Evolutionary conservation across 2,888 invertebrate species (phyloP), one percentile per base, ranked within the genome.

Genomic region (Eupithecia vulgata): DNA sequence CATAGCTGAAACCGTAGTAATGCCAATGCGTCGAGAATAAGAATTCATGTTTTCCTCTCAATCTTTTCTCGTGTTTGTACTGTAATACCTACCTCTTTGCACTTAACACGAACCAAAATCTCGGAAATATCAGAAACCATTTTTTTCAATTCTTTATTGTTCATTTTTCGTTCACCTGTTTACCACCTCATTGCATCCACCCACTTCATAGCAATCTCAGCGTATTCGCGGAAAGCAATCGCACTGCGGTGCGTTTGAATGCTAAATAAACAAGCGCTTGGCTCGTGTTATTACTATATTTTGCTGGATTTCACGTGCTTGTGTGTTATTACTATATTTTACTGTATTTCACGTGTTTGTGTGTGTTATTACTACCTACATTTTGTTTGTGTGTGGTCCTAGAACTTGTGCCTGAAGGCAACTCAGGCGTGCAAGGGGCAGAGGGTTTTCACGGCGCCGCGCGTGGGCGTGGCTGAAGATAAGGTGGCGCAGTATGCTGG

Each of bases 401-500:
- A 98, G 95, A 98, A 98, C 91, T 95, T 98, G 78, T 98, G 98
- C 90, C 95, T 98, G 85, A 97, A 98, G 92, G 96, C 97, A 73
- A 96, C 96, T 79, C 97, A 98, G 85, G 98, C 98, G 67, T 98
- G 98, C 93, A 98, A 98, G 90, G 96, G 96, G 59, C 97, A 96
- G 82, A 95, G 98, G 70, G 94, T 96, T 72, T 98, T 97, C 94
- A 96, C 97, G 79, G 96, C 96, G 74, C 98, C 98, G 12, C 95
- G 97, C 81, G 96, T 98, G 81, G 98, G 98, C 64, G 98, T 98
- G 12, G 97, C 98, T 2, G 98, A 98, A 81, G 98, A 98, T 88
- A 98, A 98, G 91, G 97, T 98, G 34, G 97, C 98, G 0, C 98
- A 98, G 87, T 98, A 98, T 88, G 98, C 98, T 0, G 97, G 97